These are phyloP conservation scores for Aradophagus sp. DNA, from an alignment of 1,140 invertebrate species.

Conservation along the genomic window DNA sequence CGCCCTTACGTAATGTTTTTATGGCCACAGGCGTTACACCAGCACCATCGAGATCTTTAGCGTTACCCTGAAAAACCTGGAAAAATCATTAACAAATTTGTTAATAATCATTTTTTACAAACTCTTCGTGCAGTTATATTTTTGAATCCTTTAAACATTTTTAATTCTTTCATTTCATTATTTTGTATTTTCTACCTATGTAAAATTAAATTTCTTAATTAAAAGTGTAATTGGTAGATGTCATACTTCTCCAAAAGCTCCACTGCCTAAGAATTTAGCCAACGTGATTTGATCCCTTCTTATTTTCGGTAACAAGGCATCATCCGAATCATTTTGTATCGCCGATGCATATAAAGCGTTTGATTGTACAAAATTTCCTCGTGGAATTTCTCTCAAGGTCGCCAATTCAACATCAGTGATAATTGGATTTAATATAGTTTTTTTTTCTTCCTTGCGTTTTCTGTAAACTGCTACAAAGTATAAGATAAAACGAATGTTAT, in stretches of 20 bases:
- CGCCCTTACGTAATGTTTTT: slow-evolving; percentile 93
- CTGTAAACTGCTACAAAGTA: slow-evolving; percentile 68
- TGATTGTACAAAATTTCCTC: slow-evolving; percentile 83
- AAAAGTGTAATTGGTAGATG: too few species aligned
- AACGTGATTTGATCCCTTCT: slow-evolving; percentile 86
- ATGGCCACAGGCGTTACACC: slow-evolving; percentile 71
- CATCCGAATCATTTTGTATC: slow-evolving; percentile 79
- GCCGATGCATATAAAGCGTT: slow-evolving; percentile 85
- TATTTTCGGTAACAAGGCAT: slow-evolving; percentile 85
- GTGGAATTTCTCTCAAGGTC: slow-evolving; percentile 87
- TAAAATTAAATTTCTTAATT: too few species aligned
- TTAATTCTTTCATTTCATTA: too few species aligned
- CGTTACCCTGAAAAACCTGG: slow-evolving; percentile 88
- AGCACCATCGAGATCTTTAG: slow-evolving; percentile 78
- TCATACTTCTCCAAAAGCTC: slow-evolving; percentile 97
- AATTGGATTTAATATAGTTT: slow-evolving; percentile 74
- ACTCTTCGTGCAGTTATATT: too few species aligned
- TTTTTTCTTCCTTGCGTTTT: slow-evolving; percentile 77
- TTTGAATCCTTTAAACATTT: too few species aligned
- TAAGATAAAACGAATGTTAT: too few species aligned
- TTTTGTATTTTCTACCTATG: too few species aligned
- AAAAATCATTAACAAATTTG: too few species aligned
- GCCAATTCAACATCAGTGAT: slow-evolving; percentile 89
- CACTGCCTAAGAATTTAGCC: slow-evolving; percentile 92
- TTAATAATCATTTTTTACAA: too few species aligned